Evolutionary conservation across 1,140 invertebrate species (phyloP), one percentile per base, ranked within the genome.

Genomic region (Tetragnatha versicolor): DNA sequence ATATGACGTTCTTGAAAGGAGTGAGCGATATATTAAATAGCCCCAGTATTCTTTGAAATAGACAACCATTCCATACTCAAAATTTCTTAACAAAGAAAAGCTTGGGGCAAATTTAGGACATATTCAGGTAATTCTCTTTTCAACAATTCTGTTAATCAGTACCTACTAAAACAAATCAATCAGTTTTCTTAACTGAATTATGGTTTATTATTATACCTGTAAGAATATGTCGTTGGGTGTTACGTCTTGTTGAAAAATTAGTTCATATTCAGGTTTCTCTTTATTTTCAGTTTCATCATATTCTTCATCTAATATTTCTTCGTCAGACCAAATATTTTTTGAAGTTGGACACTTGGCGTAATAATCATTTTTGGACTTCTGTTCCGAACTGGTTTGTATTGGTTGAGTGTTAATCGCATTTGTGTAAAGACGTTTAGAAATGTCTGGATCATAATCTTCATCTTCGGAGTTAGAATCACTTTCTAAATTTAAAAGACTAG

Each of bases 261-360:
- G 45, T 42, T 77, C 73, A 66, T 77, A 63, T 12, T 53, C 29
- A 25, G 73, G 73, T 51, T 27, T 53, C 0, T 65, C 33, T 66
- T 66, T 77, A 0, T 14, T 27, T 20, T n/a, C 6, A 39, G 4
- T 4, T 63, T 77, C 73, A 77, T 65, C 73, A 77, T 39, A 65
- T 12, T 63, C 42, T 53, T 77, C 73, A 65, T 63, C 60, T 66
- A 53, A 33, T 6, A 77, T 37, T 77, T 77, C 73, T 51, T 77
- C 73, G 5, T 66, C 60, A 10, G 29, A 29, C 73, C 73, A 77
- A 29, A 77, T 77, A 51, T 77, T 25, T 66, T 77, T 65, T 20
- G 60, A 65, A 39, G 4, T 47, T 33, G 29, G 27, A 4, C 39
- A 12, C 35, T 60, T 42, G 5, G 4, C 27, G n/a, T 51, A 47